phyloP scores from a whole-genome alignment of 1,140 invertebrate genomes.

The Pantala flavescens region DNA sequence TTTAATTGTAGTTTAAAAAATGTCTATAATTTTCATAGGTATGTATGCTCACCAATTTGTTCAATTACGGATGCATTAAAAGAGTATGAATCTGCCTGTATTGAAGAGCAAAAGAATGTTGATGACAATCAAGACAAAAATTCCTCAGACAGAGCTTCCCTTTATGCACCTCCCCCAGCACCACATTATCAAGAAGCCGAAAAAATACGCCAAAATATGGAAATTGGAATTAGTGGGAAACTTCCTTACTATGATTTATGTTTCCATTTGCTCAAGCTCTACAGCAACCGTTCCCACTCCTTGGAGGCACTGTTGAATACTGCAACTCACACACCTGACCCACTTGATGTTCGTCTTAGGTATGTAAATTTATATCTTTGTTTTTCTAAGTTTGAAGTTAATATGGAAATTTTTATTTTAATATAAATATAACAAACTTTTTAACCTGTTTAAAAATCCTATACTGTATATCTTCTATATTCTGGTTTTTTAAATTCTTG shows the following conservation, averaged over 20 bases:
- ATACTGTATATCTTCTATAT: too few species aligned
- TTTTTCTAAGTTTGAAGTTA: constrained; percentile 7
- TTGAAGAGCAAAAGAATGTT: constrained; percentile 20
- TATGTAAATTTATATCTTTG: constrained; percentile 24
- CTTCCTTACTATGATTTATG: constrained; percentile 53
- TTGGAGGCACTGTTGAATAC: constrained; percentile 64
- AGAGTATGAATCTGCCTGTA: constrained; percentile 36
- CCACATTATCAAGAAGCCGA: background rate
- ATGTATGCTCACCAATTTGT: constrained; percentile 32
- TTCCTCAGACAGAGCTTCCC: background rate
- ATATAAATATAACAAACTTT: too few species aligned
- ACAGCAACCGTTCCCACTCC: constrained; percentile 47
- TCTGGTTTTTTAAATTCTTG: too few species aligned
- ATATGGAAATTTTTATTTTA: constrained; percentile 4
- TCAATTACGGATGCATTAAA: constrained; percentile 35
- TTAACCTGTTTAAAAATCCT: too few species aligned
- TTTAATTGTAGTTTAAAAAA: too few species aligned
- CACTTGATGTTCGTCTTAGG: constrained; percentile 70
- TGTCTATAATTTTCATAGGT: constrained; percentile 33
- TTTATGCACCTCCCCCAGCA: background rate
- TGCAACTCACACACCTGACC: constrained; percentile 61
- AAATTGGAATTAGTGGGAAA: constrained; percentile 21
- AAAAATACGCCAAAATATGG: background rate
- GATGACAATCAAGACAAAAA: background rate
- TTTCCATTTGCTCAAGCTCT: constrained; percentile 73